phyloP scores from a whole-genome alignment of 2,113 vertebrate species.

The Ceyx cyanopectus region DNA sequence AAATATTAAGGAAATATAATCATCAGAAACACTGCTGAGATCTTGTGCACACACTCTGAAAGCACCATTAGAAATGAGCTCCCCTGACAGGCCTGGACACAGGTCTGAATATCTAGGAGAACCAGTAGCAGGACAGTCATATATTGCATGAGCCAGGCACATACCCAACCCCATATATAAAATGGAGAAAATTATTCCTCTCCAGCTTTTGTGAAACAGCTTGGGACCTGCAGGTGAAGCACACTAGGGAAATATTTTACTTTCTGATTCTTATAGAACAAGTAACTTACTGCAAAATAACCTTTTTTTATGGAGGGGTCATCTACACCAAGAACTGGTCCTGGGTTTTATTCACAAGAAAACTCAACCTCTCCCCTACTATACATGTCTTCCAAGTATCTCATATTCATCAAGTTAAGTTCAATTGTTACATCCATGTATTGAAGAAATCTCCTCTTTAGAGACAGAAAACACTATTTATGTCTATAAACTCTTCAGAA shows the following conservation, averaged over 20 bases:
- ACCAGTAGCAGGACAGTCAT: not conserved
- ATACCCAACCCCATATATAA: not conserved
- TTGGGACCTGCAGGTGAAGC: not conserved
- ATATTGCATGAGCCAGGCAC: not conserved
- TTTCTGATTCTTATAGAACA: not conserved
- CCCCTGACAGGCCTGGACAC: not conserved
- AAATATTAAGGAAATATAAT: not conserved
- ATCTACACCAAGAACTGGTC: not conserved
- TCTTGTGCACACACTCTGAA: not conserved
- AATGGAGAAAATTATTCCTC: not conserved
- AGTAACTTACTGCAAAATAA: not conserved
- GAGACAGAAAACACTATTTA: not conserved
- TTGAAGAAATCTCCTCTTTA: not conserved
- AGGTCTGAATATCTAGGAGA: not conserved
- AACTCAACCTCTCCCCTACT: not conserved
- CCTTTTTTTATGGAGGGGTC: not conserved
- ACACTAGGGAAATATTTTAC: not conserved
- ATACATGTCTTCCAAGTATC: conserved; percentile 4
- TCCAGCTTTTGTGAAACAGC: not conserved
- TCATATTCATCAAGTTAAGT: not conserved
- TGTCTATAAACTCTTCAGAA: conserved; percentile 7
- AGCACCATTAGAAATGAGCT: not conserved
- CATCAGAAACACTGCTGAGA: not conserved
- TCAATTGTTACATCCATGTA: not conserved
- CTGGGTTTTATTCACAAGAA: not conserved